Evolutionary conservation across 2,888 invertebrate species (phyloP), one percentile per base, ranked within the genome.

Genomic region (Phasia obesa): DNA sequence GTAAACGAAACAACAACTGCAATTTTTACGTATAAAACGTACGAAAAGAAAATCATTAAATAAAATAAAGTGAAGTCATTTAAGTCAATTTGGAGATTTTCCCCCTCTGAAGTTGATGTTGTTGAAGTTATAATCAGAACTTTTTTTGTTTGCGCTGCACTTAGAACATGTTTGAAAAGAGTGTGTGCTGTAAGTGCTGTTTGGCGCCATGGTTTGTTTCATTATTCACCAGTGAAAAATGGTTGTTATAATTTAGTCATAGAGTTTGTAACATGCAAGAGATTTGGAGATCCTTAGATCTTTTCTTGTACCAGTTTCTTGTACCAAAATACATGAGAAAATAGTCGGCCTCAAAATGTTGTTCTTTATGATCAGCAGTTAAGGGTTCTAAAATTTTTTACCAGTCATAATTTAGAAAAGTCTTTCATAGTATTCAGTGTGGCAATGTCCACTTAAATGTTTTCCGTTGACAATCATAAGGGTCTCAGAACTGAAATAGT

Each of bases 41-140:
- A 70, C 53, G 57, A 70, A 42, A n/a, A n/a, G n/a, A n/a, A 67
- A 49, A 60, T 65, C 27, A 67, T 60, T 35, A 75, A 60, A 74
- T 78, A 51, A 74, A 83, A 79, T 75, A 70, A 81, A 81, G 65
- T 69, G 44, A 83, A 67, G 79, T 79, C 83, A 67, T 75, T 79
- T 83, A 79, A 83, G 79, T 79, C 75, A 83, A 83, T 83, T 79
- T 79, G 57, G 49, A 38, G 47, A 47, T 47, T 73, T 71, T 35
- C 25, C 35, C 38, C 64, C 38, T 25, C 38, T 25, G 49, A 59
- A 27, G 25, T 27, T 49, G 55, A 23, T 38, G 6, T 23, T 38
- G 25, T 27, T 49, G 55, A 23, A 47, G 6, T 23, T 42, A 53
- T 60, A 79, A 73, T 79, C 44, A 59, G 65, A 67, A 19, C 49